A percentile compares a stretch with the other conserved stretches of the same genome.
These are phyloP conservation scores for Dryococelus australis DNA, from an alignment of 2,888 invertebrate genomes.

Conservation along the genomic window DNA sequence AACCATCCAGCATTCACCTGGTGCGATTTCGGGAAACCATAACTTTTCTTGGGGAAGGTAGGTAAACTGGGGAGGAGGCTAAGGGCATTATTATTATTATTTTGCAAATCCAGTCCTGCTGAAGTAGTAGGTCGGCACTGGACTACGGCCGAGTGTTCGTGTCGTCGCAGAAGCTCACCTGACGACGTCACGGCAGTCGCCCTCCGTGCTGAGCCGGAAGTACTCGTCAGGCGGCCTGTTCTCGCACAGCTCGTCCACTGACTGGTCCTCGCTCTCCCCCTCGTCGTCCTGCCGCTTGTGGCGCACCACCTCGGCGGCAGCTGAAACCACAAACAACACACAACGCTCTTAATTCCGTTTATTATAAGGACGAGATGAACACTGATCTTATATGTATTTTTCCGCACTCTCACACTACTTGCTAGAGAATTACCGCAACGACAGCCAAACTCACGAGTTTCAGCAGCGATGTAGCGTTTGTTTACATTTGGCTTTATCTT, in stretches of 20 bases:
- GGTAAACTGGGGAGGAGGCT: too few relatives aligned
- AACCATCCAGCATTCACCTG: too few relatives aligned
- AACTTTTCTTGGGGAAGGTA: too few relatives aligned
- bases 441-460: too few relatives aligned
- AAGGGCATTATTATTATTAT: too few relatives aligned
- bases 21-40: too few relatives aligned
- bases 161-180: slow-evolving; percentile 67
- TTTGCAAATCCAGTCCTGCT: too few relatives aligned
- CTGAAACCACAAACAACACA: not conserved
- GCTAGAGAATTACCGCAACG: too few relatives aligned
- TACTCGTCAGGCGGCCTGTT: slow-evolving; percentile 91
- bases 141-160: not conserved
- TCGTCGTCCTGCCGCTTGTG: slow-evolving; percentile 72
- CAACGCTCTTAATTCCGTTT: not conserved
- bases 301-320: slow-evolving; percentile 62
- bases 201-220: slow-evolving; percentile 83
- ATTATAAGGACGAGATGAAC: not conserved
- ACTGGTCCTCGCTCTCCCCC: slow-evolving; percentile 64
- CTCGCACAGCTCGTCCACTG: slow-evolving; percentile 84
- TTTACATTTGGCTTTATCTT: not conserved
- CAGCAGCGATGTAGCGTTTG: not conserved
- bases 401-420: not conserved
- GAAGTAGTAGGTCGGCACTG: too few relatives aligned
- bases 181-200: slow-evolving; percentile 92
- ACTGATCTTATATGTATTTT: too few relatives aligned